A percentile compares a stretch with the other conserved stretches of the same genome.
Conservation (phyloP, 2,113 vertebrate species). For the Serilophus lunatus region DNA sequence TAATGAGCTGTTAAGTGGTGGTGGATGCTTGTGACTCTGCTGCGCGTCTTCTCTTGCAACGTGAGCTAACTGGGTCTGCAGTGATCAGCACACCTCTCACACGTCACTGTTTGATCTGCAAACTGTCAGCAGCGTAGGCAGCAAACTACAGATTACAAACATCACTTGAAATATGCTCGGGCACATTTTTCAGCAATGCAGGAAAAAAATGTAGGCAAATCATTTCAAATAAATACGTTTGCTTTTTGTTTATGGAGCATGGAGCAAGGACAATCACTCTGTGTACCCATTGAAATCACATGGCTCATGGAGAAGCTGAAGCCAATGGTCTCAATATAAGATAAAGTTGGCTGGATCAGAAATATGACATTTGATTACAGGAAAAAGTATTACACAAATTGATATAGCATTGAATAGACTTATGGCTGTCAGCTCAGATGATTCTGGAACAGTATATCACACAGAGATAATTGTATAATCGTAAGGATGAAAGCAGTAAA, state of each 20-base stretch:
- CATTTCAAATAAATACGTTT: constrained; percentile 2
- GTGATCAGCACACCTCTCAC: not conserved
- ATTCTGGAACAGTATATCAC: not conserved
- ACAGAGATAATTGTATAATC: not conserved
- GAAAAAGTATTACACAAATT: not conserved
- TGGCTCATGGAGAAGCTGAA: not conserved
- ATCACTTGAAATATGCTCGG: not conserved
- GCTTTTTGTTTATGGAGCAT: not conserved
- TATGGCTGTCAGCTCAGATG: not conserved
- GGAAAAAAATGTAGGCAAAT: not conserved
- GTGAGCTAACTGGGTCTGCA: not conserved
- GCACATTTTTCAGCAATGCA: not conserved
- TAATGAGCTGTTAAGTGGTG: constrained; percentile 26
- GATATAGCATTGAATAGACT: not conserved
- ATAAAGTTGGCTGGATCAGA: not conserved
- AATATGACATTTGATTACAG: not conserved
- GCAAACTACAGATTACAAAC: not conserved
- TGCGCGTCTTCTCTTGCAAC: not conserved
- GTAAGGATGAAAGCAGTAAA: not conserved
- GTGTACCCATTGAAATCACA: not conserved
- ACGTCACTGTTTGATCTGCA: not conserved
- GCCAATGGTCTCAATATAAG: not conserved
- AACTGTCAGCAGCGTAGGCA: not conserved
- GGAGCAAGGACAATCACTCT: not conserved
- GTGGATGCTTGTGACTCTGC: not conserved